Evolutionary conservation across 2,113 vertebrate species (phyloP).

Genomic region (Poeciliopsis turrubarensis): DNA sequence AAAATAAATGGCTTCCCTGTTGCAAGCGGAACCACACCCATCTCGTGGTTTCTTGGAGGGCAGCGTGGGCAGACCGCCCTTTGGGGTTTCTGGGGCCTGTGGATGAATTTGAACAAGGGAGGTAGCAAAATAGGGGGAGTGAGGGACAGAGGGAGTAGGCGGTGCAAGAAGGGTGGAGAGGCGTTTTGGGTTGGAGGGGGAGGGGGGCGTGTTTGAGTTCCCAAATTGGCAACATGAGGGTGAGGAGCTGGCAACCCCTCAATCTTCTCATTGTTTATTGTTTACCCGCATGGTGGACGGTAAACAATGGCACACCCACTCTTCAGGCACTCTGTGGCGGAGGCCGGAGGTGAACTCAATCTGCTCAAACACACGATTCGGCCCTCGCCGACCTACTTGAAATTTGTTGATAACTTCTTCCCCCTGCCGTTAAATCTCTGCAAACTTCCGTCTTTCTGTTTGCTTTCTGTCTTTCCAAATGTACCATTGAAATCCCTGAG

Average conservation of each 20-base stretch:
- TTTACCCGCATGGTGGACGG: slow-evolving; percentile 76
- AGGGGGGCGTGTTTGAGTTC: slow-evolving; percentile 72
- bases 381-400: slow-evolving; percentile 54
- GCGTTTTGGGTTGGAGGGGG: slow-evolving; percentile 41
- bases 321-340: slow-evolving; percentile 53
- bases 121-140: slow-evolving; percentile 63
- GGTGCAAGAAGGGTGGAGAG: slow-evolving; percentile 61
- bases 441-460: neutral
- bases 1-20: slow-evolving; percentile 98
- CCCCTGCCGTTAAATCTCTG: neutral
- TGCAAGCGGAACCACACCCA: slow-evolving; percentile 90
- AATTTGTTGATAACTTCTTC: slow-evolving; percentile 26
- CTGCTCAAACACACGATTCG: slow-evolving; percentile 20
- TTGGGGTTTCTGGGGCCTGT: slow-evolving; percentile 73
- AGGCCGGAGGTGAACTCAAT: slow-evolving; percentile 50
- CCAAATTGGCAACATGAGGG: slow-evolving; percentile 83
- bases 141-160: slow-evolving; percentile 63
- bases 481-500: slow-evolving; percentile 25
- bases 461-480: neutral
- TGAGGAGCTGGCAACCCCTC: slow-evolving; percentile 73
- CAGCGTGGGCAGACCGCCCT: slow-evolving; percentile 81
- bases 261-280: slow-evolving; percentile 83
- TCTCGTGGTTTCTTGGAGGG: slow-evolving; percentile 87
- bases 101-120: slow-evolving; percentile 70
- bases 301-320: slow-evolving; percentile 79